Evolutionary conservation across 2,888 invertebrate genomes (phyloP).

Genomic region (Cataglyphis altisquamis): DNA sequence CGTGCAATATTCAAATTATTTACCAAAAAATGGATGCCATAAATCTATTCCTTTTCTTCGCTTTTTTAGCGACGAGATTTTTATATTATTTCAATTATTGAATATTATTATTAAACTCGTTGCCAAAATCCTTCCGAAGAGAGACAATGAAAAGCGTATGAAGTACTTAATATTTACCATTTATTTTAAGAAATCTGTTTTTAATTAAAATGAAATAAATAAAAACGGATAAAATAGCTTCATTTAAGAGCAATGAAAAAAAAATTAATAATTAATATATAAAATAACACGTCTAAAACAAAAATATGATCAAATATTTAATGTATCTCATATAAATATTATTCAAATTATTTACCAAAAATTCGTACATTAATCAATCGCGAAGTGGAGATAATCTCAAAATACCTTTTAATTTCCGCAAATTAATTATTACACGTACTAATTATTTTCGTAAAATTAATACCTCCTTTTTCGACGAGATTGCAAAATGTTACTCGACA

Average conservation of each 20-base stretch:
- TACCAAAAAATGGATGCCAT: background rate
- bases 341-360: background rate
- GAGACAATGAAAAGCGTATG: background rate
- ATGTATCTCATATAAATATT: background rate
- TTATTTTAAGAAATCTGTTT: background rate
- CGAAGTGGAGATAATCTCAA: background rate
- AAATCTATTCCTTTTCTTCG: conserved; percentile 28
- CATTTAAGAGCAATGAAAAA: background rate
- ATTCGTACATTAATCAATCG: background rate
- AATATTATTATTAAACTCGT: background rate
- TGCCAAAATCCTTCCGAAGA: background rate
- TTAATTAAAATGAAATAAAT: background rate
- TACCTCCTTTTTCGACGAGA: background rate
- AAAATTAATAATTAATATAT: no score
- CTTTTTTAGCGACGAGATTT: conserved; percentile 8
- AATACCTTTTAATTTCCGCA: background rate
- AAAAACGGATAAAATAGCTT: background rate
- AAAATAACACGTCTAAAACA: background rate
- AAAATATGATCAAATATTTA: background rate
- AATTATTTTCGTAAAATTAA: conserved; percentile 28
- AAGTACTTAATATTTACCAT: background rate
- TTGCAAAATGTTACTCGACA: conserved; percentile 23
- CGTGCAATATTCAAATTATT: background rate
- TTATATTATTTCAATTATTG: conserved; percentile 14
- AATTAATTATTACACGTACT: conserved; percentile 5